Percentiles rank a stretch among this genome's conserved stretches.
Evolutionary conservation across 2,113 vertebrate species (phyloP).

Genomic region (Rana temporaria): DNA sequence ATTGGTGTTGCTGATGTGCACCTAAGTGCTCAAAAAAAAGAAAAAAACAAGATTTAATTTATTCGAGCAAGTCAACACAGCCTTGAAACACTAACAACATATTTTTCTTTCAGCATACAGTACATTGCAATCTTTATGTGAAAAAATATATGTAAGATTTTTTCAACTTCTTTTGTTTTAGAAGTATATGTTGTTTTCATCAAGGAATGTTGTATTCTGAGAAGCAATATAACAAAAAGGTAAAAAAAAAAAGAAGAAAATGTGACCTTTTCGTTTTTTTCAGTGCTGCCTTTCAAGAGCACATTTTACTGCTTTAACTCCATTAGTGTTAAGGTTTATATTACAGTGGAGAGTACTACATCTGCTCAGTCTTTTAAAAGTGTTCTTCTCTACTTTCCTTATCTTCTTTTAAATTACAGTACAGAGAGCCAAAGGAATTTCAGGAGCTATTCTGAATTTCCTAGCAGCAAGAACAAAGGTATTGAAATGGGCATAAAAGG

Average conservation of each 20-base stretch:
- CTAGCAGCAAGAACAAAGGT: slow-evolving; percentile 59
- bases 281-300: slow-evolving; percentile 48
- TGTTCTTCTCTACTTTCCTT: slow-evolving; percentile 52
- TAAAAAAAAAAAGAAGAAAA: slow-evolving; percentile 20
- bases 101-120: too few species aligned
- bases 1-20: too few species aligned
- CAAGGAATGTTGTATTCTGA: slow-evolving; percentile 15
- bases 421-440: slow-evolving; percentile 60
- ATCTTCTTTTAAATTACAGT: slow-evolving; percentile 56
- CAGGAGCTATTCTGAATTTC: slow-evolving; percentile 49
- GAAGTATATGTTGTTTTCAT: slow-evolving; percentile 23
- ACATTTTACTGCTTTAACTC: slow-evolving; percentile 54
- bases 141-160: too few species aligned
- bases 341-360: slow-evolving; percentile 56
- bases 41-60: too few species aligned
- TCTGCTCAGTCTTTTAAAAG: slow-evolving; percentile 55
- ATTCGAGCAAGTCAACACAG: too few species aligned
- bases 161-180: background rate
- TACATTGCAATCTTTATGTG: too few species aligned
- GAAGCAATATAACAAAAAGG: slow-evolving; percentile 20
- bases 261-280: slow-evolving; percentile 49
- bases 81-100: too few species aligned
- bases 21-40: too few species aligned
- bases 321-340: slow-evolving; percentile 59
- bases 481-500: slow-evolving; percentile 52